Base-by-base conservation (phyloP, 37 sponge, comb jelly and placozoan species). In the Tethya wilhelma region DNA sequence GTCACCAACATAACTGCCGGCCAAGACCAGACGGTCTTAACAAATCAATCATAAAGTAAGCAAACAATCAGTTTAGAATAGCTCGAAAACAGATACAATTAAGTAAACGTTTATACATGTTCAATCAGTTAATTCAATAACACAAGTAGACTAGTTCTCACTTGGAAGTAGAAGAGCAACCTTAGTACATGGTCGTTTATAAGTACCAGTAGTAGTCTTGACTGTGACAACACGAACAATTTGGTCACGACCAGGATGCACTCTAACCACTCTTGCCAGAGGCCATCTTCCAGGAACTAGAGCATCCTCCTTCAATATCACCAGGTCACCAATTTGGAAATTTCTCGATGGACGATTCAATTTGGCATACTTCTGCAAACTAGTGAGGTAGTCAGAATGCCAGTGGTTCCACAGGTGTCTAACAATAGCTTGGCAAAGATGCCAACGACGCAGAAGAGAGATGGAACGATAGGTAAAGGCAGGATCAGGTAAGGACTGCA, bases 141-240 rank as follows among this genome's bases (percentile, higher is more conserved):
- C 53, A 49, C 14, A 9, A 49, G 14, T 26, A 12, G 22, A 60
- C 28, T 25, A 6, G 7, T 60, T 6, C 29, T 70, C 71, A 42
- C 20, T 6, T 25, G 69, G 80, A 22, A 79, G 40, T 3, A 79
- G 40, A 12, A 79, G 28, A 19, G 58, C 80, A 17, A 79, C 28
- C 41, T 79, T 79, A 38, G 80, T 79, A 5, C 71, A 28, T 38
- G 82, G 82, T 44, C 73, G 62, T 30, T 28, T 78, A 38, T 49
- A 66, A 38, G 29, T 45, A 32, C 79, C 79, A 12, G 6, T 46
- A 25, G 29, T 67, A 20, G 79, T 67, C 26, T 78, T 78, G 8
- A 78, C 38, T 6, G 68, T 49, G 1, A 57, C 79, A 2, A 78
- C 79, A 66, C 67, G 68, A 6, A 66, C 79, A 2, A 78, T 19